Conservation (phyloP, 2,797 vertebrate genomes). For the Centropyge bicolor region DNA sequence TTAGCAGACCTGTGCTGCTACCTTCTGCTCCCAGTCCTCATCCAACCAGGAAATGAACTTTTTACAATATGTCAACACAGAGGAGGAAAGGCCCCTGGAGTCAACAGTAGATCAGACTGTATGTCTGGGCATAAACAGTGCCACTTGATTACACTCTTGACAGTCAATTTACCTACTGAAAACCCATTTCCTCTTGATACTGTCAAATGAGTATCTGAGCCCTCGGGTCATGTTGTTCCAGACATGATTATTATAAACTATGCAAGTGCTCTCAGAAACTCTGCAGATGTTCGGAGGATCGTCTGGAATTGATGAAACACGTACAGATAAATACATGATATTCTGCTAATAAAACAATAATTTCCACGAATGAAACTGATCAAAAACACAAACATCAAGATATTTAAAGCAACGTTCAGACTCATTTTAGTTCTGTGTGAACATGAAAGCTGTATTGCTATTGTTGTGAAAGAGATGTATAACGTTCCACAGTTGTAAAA, state of each 20-base stretch:
- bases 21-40: slow-evolving; percentile 21
- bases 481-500: no score
- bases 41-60: slow-evolving; percentile 66
- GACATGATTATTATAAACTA: not conserved
- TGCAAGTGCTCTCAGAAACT: not conserved
- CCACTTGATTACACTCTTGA: not conserved
- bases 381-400: not conserved
- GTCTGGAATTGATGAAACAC: not conserved
- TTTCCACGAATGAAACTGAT: not conserved
- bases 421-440: not conserved
- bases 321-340: not conserved
- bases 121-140: not conserved
- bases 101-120: slow-evolving; percentile 13
- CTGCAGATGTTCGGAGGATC: not conserved
- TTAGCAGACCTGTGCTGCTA: slow-evolving; percentile 15
- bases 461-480: no score
- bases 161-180: not conserved
- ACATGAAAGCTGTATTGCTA: no score
- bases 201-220: not conserved
- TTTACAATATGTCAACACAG: slow-evolving; percentile 58
- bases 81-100: slow-evolving; percentile 5
- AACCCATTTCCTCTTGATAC: slow-evolving; percentile 33
- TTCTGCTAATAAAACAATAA: not conserved
- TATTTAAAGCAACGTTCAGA: not conserved
- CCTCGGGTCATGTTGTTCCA: not conserved